Base-by-base conservation (phyloP, 2,113 vertebrate genomes). In the Polypterus senegalus region DNA sequence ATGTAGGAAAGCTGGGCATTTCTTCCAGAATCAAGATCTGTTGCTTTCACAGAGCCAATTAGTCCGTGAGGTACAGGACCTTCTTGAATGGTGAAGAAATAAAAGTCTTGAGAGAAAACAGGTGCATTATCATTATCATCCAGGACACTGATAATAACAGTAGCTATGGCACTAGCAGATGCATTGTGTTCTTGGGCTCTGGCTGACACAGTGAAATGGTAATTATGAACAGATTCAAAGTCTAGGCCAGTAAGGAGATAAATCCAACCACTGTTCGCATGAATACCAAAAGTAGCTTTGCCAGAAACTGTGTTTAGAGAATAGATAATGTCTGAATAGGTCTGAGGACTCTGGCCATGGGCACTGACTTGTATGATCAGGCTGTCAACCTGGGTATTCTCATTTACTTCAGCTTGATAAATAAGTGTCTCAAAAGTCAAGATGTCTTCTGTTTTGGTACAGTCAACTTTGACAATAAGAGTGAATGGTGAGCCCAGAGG, bases 51-150 rank as follows among this genome's bases (percentile, higher is more conserved):
- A 0, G 73, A 86, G 71, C 89, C 92, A 67, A 95, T 74, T 57
- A 88, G 81, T 60, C 90, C 91, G 48, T 73, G 82, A 5, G 90
- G 91, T 5, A 80, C 3, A 0, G 79, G 69, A 48, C 81, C 84
- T 76, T 98, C 95, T 9, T 85, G 76, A 3, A 91, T 64, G n/a
- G 84, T 86, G 70, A 93, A 84, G 77, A 92, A 94, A 79, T 90
- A 86, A 10, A 46, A 69, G 5, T 83, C 74, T 1, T 2, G 79
- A 67, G 66, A 63, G 75, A 98, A 96, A 57, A 75, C 47, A 0
- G 94, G 93, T 48, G 79, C 64, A 52, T 95, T 89, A 71, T 98
- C 94, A 47, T 98, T 97, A 77, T 91, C 81, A 73, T 98, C 94
- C 73, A 89, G 70, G 47, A 98, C 82, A 27, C 77, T 85, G 58